These are phyloP conservation scores for Falco columbarius DNA, from an alignment of 2,797 vertebrate genomes.

Conservation along the genomic window DNA sequence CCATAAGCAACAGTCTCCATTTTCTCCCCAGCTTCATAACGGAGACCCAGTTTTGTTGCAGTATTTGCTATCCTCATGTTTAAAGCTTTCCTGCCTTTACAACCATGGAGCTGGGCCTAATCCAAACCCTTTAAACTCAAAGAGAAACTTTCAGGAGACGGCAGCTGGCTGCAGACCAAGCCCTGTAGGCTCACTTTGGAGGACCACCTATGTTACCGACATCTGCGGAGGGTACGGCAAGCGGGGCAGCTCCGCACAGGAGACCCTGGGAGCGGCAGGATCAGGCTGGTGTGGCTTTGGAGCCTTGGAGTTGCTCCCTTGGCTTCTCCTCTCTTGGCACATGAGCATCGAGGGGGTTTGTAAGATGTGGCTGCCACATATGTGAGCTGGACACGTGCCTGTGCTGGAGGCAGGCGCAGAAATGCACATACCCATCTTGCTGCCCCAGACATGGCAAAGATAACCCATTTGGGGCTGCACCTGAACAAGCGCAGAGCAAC, in stretches of 20 bases:
- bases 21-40: background rate
- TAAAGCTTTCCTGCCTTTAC: background rate
- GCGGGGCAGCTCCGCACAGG: accelerated
- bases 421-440: background rate
- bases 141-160: background rate
- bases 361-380: background rate
- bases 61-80: background rate
- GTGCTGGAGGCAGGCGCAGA: background rate
- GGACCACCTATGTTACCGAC: background rate
- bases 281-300: background rate
- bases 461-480: background rate
- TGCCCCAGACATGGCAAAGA: background rate
- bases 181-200: background rate
- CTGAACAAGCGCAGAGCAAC: background rate
- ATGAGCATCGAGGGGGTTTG: background rate
- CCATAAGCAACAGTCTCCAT: background rate
- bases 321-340: background rate
- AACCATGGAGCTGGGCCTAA: background rate
- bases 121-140: background rate
- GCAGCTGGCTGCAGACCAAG: background rate
- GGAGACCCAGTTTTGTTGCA: background rate
- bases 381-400: background rate
- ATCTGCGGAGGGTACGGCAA: background rate
- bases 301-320: background rate
- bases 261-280: background rate